Percentiles rank a stretch among this genome's conserved stretches.
These are phyloP conservation scores for Muntiacus reevesi DNA, from an alignment of 2,113 vertebrate genomes.

Conservation along the genomic window DNA sequence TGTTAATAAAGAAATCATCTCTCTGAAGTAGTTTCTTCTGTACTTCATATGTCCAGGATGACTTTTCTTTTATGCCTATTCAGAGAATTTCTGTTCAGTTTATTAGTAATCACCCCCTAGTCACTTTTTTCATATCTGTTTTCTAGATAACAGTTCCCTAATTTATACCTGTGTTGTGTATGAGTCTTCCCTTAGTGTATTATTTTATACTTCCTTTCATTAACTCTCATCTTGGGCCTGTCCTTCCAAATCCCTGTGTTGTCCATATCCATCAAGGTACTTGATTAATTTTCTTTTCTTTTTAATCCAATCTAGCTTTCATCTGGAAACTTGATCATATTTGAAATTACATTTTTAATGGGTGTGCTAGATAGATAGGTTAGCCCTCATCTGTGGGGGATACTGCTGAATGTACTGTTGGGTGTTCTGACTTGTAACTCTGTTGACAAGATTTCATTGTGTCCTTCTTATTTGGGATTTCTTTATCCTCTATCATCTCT, in stretches of 20 bases:
- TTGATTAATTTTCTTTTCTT: constrained; percentile 34
- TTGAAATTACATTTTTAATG: constrained; percentile 47
- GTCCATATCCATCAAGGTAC: background rate
- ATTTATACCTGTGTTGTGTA: background rate
- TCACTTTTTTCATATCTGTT: constrained; percentile 40
- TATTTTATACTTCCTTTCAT: constrained; percentile 43
- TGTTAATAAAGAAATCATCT: constrained; percentile 31
- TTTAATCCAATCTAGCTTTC: constrained; percentile 14
- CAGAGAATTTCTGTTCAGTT: constrained; percentile 37
- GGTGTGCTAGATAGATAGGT: background rate
- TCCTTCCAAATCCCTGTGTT: constrained; percentile 44
- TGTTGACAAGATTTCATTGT: constrained; percentile 18
- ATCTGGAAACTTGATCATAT: background rate
- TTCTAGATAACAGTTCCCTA: background rate
- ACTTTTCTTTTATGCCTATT: constrained; percentile 30
- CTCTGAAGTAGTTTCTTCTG: constrained; percentile 31
- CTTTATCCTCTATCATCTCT: background rate
- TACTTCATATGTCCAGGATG: background rate
- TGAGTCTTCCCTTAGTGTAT: constrained; percentile 38
- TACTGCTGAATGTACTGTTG: background rate
- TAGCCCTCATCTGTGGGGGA: background rate
- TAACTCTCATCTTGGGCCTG: constrained; percentile 45
- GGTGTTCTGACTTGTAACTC: background rate
- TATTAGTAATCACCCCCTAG: background rate
- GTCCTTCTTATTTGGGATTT: background rate